Percentiles rank a stretch among this genome's conserved stretches.
Conservation (phyloP, 2,113 vertebrate genomes). For the Neoarius graeffei region DNA sequence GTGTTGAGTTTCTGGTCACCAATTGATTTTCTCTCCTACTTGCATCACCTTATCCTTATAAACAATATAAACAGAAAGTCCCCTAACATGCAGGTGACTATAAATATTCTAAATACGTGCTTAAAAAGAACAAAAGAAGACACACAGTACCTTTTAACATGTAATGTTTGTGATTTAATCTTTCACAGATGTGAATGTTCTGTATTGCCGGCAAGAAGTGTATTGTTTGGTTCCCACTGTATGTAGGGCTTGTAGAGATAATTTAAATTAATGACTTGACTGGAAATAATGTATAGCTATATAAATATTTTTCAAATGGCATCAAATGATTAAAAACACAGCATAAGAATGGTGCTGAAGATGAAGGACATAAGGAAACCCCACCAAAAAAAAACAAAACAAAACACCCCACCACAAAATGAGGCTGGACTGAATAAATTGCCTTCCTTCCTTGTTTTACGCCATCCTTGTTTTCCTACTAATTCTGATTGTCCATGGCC, state of each 20-base stretch:
- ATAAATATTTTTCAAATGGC: background rate
- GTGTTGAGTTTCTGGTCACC: background rate
- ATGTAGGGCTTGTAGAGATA: background rate
- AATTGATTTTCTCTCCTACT: background rate
- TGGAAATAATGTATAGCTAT: background rate
- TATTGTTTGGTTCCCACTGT: background rate
- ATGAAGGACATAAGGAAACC: background rate
- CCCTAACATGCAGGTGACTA: background rate
- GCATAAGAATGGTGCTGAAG: background rate
- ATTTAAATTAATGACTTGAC: background rate
- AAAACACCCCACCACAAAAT: background rate
- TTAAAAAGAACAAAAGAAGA: background rate
- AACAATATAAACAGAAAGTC: background rate
- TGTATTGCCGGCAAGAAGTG: background rate
- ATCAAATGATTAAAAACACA: background rate
- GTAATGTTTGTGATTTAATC: background rate
- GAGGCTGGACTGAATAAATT: background rate
- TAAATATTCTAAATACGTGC: background rate
- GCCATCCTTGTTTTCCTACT: background rate
- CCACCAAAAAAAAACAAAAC: background rate
- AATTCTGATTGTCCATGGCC: conserved; percentile 26
- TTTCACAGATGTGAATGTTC: background rate
- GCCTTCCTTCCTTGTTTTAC: background rate
- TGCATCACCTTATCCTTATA: background rate
- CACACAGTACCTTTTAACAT: background rate